Conservation (phyloP, 2,888 invertebrate species). For the Orthosia incerta region DNA sequence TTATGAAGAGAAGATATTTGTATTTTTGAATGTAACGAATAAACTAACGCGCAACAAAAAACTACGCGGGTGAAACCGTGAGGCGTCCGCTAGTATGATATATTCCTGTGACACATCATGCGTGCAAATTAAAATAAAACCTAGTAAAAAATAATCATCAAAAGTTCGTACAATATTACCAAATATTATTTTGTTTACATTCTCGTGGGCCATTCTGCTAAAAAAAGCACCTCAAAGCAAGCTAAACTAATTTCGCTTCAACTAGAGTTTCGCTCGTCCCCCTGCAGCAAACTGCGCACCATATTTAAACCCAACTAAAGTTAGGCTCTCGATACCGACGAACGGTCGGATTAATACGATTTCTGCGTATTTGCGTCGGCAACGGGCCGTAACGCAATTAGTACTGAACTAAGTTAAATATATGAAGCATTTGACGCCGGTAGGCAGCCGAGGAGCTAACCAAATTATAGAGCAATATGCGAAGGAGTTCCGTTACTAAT, state of each 20-base stretch:
- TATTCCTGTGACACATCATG: too few species aligned
- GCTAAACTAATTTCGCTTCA: conserved; percentile 5
- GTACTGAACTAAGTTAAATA: conserved; percentile 65
- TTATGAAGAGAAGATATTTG: too few species aligned
- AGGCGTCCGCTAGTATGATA: too few species aligned
- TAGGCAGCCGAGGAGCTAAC: conserved; percentile 53
- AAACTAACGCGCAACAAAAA: too few species aligned
- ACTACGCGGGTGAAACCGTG: too few species aligned
- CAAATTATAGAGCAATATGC: conserved; percentile 65
- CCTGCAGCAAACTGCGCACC: conserved; percentile 23
- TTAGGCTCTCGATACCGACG: conserved; percentile 48
- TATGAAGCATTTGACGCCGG: conserved; percentile 61
- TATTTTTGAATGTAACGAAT: too few species aligned
- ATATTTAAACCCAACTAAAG: conserved; percentile 43
- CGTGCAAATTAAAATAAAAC: too few species aligned
- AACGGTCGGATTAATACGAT: conserved; percentile 63
- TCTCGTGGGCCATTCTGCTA: not conserved
- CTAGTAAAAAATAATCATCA: too few species aligned
- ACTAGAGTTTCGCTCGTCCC: not conserved
- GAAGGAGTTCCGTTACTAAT: conserved; percentile 38
- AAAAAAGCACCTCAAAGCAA: not conserved
- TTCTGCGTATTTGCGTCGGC: conserved; percentile 66
- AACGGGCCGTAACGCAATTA: conserved; percentile 67
- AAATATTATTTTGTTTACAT: not conserved
- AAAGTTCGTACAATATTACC: too few species aligned